Conservation (phyloP, 2,113 vertebrate genomes). For the Aviceda subcristata region DNA sequence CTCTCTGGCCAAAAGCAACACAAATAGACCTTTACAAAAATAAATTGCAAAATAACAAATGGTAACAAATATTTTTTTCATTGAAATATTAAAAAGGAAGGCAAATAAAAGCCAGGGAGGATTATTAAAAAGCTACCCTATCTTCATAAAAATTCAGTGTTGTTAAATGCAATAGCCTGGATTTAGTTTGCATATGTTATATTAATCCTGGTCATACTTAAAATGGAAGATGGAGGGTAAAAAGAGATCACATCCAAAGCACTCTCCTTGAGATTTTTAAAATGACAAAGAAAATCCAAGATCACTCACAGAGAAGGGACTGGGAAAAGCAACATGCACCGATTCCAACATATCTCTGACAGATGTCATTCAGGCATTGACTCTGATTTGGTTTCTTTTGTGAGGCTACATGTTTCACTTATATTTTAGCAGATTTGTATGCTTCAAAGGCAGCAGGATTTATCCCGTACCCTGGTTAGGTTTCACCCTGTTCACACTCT, state of each 20-base stretch:
- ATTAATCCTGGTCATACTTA: constrained; percentile 43
- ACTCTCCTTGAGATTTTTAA: not conserved
- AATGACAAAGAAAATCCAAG: not conserved
- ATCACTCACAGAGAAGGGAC: not conserved
- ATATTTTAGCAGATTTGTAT: not conserved
- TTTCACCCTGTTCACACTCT: not conserved
- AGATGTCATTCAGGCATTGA: not conserved
- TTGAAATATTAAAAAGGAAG: constrained; percentile 43
- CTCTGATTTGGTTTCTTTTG: not conserved
- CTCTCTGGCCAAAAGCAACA: constrained; percentile 37
- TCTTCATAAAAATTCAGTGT: constrained; percentile 54
- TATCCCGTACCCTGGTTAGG: not conserved
- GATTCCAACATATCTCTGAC: not conserved
- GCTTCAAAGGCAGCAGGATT: not conserved
- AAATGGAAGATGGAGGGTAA: not conserved
- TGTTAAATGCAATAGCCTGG: constrained; percentile 37
- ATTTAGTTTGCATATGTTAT: constrained; percentile 48
- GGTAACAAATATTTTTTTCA: not conserved
- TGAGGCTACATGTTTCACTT: not conserved
- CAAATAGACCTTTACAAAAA: constrained; percentile 53
- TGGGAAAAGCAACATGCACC: not conserved
- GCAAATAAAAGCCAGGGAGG: constrained; percentile 43
- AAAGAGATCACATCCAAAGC: constrained; percentile 10
- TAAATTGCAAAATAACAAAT: constrained; percentile 57
- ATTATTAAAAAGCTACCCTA: constrained; percentile 48